Conservation (phyloP, 2,888 invertebrate genomes). For the Aspidiotus destructor region DNA sequence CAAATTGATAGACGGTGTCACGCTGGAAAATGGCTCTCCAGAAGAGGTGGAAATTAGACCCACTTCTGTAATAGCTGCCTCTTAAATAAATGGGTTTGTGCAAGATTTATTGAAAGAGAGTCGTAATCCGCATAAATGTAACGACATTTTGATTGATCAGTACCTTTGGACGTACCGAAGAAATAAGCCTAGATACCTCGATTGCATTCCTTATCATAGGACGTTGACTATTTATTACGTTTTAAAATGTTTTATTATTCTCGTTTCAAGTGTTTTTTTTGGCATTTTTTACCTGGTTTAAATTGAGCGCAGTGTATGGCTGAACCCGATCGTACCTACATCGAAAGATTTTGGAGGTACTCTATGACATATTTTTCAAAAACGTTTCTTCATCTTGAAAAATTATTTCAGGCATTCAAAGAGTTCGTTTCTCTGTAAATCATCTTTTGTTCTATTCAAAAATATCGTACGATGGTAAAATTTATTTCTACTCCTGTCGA, state of each 20-base stretch:
- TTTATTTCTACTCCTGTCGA: no score
- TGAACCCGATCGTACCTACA: no score
- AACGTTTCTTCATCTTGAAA: no score
- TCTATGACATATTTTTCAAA: no score
- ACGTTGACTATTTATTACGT: slow-evolving; percentile 84
- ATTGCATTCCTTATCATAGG: slow-evolving; percentile 79
- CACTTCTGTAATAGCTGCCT: slow-evolving; percentile 78
- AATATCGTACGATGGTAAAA: no score
- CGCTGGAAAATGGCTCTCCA: slow-evolving; percentile 30
- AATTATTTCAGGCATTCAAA: no score
- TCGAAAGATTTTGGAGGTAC: no score
- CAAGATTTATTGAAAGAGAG: slow-evolving; percentile 44
- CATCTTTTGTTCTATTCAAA: no score
- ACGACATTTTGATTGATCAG: slow-evolving; percentile 79
- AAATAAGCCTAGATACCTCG: slow-evolving; percentile 60
- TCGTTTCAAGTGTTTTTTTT: no score
- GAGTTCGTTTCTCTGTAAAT: no score
- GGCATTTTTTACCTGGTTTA: no score
- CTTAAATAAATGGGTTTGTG: slow-evolving; percentile 52
- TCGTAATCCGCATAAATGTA: slow-evolving; percentile 46
- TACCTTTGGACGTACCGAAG: slow-evolving; percentile 90
- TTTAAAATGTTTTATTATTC: slow-evolving; percentile 43
- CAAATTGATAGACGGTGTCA: slow-evolving; percentile 49
- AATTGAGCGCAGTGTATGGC: no score
- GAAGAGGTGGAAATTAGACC: slow-evolving; percentile 90